These are phyloP conservation scores for Caenorhabditis becei DNA, from an alignment of 2,888 invertebrate species.

Conservation along the genomic window DNA sequence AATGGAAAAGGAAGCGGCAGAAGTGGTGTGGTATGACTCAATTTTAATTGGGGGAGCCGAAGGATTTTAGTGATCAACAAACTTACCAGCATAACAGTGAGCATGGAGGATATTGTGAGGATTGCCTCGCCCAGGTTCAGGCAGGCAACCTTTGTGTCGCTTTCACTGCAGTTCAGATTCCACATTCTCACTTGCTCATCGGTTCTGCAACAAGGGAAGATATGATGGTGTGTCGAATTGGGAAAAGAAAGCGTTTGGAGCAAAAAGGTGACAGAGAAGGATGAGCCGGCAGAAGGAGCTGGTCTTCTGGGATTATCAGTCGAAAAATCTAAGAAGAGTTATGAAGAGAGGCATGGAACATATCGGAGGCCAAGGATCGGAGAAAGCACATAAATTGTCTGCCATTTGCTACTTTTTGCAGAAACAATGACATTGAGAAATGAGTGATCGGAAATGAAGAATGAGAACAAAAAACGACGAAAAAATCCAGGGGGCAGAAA, in stretches of 20 bases:
- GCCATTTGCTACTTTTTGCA: slow-evolving; percentile 7
- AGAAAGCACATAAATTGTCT: background rate
- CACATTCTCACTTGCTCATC: slow-evolving; percentile 54
- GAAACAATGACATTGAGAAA: background rate
- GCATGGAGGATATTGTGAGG: slow-evolving; percentile 78
- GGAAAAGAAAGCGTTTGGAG: background rate
- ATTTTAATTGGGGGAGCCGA: slow-evolving; percentile 54
- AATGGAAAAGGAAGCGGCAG: slow-evolving; percentile 14
- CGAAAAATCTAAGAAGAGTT: slow-evolving; percentile 44
- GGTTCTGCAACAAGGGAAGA: too few relatives aligned
- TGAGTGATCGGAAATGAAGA: slow-evolving; percentile 16
- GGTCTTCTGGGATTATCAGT: slow-evolving; percentile 56
- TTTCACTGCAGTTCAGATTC: slow-evolving; percentile 62
- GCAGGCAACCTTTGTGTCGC: slow-evolving; percentile 67
- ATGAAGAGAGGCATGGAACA: slow-evolving; percentile 11
- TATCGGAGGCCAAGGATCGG: slow-evolving; percentile 1
- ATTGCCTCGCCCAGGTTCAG: slow-evolving; percentile 72
- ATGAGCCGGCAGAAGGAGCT: slow-evolving; percentile 35
- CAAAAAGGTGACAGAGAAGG: slow-evolving; percentile 49
- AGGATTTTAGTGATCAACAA: slow-evolving; percentile 6
- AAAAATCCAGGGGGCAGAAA: slow-evolving; percentile 17
- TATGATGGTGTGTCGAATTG: background rate
- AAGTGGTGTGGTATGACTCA: slow-evolving; percentile 20
- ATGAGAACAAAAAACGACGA: background rate
- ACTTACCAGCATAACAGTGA: slow-evolving; percentile 79